Conservation (phyloP, 37 sponge, comb jelly and placozoan species). For the Diacarnus erythraeanus region DNA sequence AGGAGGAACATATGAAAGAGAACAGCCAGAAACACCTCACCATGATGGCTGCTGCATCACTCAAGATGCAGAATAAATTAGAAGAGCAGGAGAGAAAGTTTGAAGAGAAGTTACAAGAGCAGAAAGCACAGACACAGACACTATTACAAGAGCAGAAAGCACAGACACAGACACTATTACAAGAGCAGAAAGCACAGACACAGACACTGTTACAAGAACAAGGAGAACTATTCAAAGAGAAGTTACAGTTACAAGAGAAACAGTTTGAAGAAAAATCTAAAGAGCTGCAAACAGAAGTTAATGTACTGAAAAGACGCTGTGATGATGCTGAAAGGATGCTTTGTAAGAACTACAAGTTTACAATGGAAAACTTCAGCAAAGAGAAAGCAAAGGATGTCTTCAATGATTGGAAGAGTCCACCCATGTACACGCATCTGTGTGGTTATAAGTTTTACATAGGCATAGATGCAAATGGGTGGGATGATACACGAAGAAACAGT, state of each 20-base stretch:
- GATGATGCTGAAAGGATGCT: no score
- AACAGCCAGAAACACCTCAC: constrained; percentile 4
- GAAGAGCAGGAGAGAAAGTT: background rate
- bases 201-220: no score
- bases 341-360: no score
- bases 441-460: constrained; percentile 8
- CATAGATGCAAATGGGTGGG: background rate
- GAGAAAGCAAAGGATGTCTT: constrained; percentile 56
- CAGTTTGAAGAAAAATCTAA: no score
- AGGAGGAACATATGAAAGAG: background rate
- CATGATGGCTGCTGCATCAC: background rate
- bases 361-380: constrained; percentile 34
- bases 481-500: no score
- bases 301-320: background rate
- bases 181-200: background rate
- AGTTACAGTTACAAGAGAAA: no score
- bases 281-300: no score
- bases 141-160: background rate
- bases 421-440: constrained; percentile 1
- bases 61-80: background rate
- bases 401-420: constrained; percentile 49
- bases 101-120: background rate
- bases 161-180: background rate
- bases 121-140: background rate
- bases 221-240: no score